Evolutionary conservation across 2,888 invertebrate species (phyloP), one percentile per base, ranked within the genome.

Genomic region (Amphipoea oculea): DNA sequence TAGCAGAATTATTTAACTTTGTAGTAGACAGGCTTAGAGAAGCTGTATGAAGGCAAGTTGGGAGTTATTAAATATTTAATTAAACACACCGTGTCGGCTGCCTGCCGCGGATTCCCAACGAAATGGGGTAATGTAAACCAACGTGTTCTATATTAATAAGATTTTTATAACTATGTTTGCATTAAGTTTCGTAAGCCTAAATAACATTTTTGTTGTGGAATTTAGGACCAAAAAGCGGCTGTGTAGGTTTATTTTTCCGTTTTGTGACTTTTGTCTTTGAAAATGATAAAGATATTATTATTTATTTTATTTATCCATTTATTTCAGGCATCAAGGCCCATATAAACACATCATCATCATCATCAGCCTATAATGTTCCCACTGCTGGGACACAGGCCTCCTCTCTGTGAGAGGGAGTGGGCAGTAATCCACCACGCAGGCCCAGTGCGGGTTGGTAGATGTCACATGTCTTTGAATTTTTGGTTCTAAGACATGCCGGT

Each of bases 31-130:
- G 66, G 73, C 70, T 68, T 57, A 71, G 63, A n/a, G 36, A 48
- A 74, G 80, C 83, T 81, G 72, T 36, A 66, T 67, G 81, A 66
- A 73, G 72, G 82, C 73, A 83, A 82, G 85, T 72, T 73, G 57
- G 82, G 84, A 83, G 89, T 89, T 86, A 92, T 90, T 91, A 86
- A 92, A 89, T 91, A 90, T 90, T 90, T 91, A 89, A 92, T 91
- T 89, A 90, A 89, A 86, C 76, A 86, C 76, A 63, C 76, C 69
- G 70, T 60, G 73, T 67, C 12, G 70, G 74, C 84, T 72, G 67
- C 79, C 62, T 60, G 73, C 77, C 73, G 42, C 73, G 76, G 76
- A 78, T 83, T 76, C 70, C 73, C 82, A 71, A 73, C 66, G 68
- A 79, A 81, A 86, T 76, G 82, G 72, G 78, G 71, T 86, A 65